Conservation (phyloP, 2,888 invertebrate species). For the Acronicta aceris region DNA sequence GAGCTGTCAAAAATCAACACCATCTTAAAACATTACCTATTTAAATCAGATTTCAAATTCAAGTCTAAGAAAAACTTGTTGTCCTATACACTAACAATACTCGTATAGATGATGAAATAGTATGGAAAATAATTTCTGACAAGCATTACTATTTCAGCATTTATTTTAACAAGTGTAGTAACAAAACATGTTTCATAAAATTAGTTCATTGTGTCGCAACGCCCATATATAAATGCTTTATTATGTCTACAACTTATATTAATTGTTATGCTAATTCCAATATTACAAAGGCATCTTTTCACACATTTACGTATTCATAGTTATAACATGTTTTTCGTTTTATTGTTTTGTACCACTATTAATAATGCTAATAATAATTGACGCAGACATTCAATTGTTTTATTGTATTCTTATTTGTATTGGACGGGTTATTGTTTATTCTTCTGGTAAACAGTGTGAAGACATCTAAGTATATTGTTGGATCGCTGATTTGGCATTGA, state of each 20-base stretch:
- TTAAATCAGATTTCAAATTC: conserved; percentile 19
- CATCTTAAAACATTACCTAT: no score
- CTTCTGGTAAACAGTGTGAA: conserved; percentile 10
- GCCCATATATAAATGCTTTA: conserved; percentile 61
- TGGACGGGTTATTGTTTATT: conserved; percentile 22
- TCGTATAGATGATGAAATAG: conserved; percentile 27
- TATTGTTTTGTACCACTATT: conserved; percentile 59
- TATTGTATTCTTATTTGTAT: conserved; percentile 34
- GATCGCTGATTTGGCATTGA: conserved; percentile 7
- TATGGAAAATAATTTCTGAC: conserved; percentile 54
- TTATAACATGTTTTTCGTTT: conserved; percentile 65
- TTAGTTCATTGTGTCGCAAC: conserved; percentile 72
- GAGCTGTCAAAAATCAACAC: conserved; percentile 13
- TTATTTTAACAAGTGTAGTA: conserved; percentile 60
- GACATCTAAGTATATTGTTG: neutral
- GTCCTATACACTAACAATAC: conserved; percentile 7
- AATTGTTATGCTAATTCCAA: conserved; percentile 69
- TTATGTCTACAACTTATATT: conserved; percentile 55
- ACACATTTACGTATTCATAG: conserved; percentile 64
- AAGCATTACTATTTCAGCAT: conserved; percentile 48
- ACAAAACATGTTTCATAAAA: conserved; percentile 63
- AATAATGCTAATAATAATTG: conserved; percentile 71
- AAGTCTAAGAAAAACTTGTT: conserved; percentile 11
- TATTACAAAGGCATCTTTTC: conserved; percentile 57
- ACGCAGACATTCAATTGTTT: conserved; percentile 57